Evolutionary conservation across 2,888 invertebrate genomes (phyloP), one percentile per base, ranked within the genome.

Genomic region (Unio delphinus): DNA sequence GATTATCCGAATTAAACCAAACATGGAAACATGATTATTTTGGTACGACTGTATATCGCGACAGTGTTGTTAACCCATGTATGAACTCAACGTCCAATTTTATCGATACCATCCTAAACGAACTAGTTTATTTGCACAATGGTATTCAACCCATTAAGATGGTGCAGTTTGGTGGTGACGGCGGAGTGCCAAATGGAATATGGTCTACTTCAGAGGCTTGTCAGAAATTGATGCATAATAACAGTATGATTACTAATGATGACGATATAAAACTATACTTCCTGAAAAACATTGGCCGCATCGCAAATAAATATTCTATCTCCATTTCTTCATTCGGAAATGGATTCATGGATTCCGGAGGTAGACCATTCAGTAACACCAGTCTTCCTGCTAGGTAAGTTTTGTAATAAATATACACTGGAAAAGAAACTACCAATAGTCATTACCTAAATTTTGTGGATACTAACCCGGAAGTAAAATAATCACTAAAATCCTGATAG

Each of bases 111-210:
- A 75, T 86, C 3, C 61, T 87, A 20, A 74, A 77, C 18, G 73
- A 78, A n/a, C 62, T 85, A 1, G 68, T 75, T 30, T 67, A 67
- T 0, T 77, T 87, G 63, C 86, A 87, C 67, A 45, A 69, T n/a
- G 78, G 74, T 17, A 76, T 81, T 20, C 79, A 81, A 58, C 85
- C 84, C 1, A 68, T 88, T 34, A 76, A 75, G 56, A 74, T 73
- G 6, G 85, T 85, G 67, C 86, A 89, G 73, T 83, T 86, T 61
- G 89, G 88, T 6, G 88, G 88, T 0, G 89, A 89, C 65, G 88
- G 89, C 65, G 88, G 89, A 72, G 87, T 85, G 3, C 79, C 84
- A 0, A 45, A 28, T 0, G 83, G 83, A 15, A 86, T 87, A 4
- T 88, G 87, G 88, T 57, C 70, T 11, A 64, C 76, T n/a, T 82